Evolutionary conservation across 2,113 vertebrate species (phyloP).

Genomic region (Sterna hirundo): DNA sequence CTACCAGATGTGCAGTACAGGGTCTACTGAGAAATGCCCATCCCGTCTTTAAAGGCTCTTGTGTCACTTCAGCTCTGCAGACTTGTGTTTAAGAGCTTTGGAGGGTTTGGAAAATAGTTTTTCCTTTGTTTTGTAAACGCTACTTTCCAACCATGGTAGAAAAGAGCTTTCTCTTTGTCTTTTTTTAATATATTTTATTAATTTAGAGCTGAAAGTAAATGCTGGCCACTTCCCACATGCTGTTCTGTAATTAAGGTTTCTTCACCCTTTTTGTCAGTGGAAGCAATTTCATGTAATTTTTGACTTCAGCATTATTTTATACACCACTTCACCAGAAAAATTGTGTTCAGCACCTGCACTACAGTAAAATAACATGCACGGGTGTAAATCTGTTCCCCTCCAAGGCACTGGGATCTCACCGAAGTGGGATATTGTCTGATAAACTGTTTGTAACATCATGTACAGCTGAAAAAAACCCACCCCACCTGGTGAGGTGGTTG

Average conservation of each 20-base stretch:
- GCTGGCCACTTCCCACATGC: background rate
- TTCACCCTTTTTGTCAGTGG: background rate
- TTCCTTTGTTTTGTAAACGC: background rate
- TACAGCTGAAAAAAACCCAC: background rate
- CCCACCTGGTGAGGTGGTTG: background rate
- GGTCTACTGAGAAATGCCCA: background rate
- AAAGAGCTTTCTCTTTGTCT: background rate
- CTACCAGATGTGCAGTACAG: background rate
- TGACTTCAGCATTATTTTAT: background rate
- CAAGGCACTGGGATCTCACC: background rate
- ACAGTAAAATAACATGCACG: background rate
- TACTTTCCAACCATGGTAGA: background rate
- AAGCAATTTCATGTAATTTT: background rate
- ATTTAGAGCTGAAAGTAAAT: background rate
- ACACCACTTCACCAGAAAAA: background rate
- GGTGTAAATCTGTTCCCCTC: background rate
- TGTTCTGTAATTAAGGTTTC: background rate
- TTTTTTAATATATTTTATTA: background rate
- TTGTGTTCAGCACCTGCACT: background rate
- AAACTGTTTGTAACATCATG: background rate
- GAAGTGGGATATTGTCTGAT: background rate
- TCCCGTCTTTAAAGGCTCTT: background rate
- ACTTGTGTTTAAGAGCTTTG: background rate
- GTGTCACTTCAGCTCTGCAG: rapidly evolving
- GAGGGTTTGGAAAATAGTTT: background rate